Evolutionary conservation across 1,140 invertebrate genomes (phyloP).

Genomic region (Euborellia annulipes): DNA sequence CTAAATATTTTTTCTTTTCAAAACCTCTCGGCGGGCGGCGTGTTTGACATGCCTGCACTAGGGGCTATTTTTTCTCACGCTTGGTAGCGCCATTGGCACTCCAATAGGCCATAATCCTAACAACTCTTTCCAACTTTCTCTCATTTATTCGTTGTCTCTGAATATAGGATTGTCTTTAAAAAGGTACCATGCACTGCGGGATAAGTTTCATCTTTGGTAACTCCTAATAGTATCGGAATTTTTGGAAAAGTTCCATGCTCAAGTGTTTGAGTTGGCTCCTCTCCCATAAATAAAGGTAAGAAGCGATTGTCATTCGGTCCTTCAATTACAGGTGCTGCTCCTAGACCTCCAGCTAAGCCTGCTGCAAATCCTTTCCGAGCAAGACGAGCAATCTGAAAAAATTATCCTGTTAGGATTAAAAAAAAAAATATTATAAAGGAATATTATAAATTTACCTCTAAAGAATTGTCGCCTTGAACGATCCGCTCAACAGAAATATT

Average conservation of each 20-base stretch:
- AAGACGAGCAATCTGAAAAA: constrained; percentile 18
- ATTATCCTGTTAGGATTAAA: neutral
- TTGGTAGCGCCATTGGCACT: too few relatives aligned
- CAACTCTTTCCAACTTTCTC: too few relatives aligned
- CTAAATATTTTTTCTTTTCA: too few relatives aligned
- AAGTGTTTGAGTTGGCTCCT: constrained; percentile 19
- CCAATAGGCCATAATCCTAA: too few relatives aligned
- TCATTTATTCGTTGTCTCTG: too few relatives aligned
- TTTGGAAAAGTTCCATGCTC: constrained; percentile 32
- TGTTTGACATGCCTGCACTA: too few relatives aligned
- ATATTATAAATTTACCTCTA: constrained; percentile 12
- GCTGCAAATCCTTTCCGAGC: constrained; percentile 30
- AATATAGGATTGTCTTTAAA: too few relatives aligned
- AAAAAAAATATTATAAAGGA: neutral
- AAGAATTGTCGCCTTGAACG: constrained; percentile 20
- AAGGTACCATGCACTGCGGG: constrained; percentile 36
- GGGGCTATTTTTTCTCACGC: too few relatives aligned
- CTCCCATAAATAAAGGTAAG: constrained; percentile 6
- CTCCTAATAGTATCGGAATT: constrained; percentile 50
- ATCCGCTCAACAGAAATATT: constrained; percentile 27
- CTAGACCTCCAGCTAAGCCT: constrained; percentile 26
- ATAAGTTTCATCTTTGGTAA: constrained; percentile 51
- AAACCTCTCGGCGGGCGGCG: too few relatives aligned
- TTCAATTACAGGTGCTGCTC: constrained; percentile 41
- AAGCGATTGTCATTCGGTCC: constrained; percentile 36